Evolutionary conservation across 2,888 invertebrate genomes (phyloP), one percentile per base, ranked within the genome.

Genomic region (Phlogophora meticulosa): DNA sequence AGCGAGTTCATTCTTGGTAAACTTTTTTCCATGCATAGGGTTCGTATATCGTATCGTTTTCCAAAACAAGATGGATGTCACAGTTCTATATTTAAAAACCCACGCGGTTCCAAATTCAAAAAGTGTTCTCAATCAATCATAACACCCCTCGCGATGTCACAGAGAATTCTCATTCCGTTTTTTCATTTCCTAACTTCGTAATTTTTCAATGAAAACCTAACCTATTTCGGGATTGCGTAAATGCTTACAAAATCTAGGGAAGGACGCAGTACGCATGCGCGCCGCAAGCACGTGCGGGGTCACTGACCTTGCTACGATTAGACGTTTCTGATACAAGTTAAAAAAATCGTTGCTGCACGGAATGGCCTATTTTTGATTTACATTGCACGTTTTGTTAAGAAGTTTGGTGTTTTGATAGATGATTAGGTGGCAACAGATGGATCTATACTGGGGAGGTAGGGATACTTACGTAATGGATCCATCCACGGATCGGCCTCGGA

Each of bases 231-330:
- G 15, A 46, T 73, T 51, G 53, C 45, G 49, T 60, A 71, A 51
- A 36, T 40, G 40, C 49, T 60, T 5, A 52, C 49, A 9, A 59
- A 59, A 56, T 66, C 74, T 78, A 57, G 77, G 72, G 62, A 62
- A 66, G 43, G 10, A 22, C 24, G 38, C 9, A 11, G 0, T 60
- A 60, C 81, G 82, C 83, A 79, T 60, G 82, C 81, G 79, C 59
- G 53, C 4, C 15, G 32, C 1, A 10, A 76, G 59, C 82, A 83
- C 82, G 83, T 82, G 82, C 53, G 42, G 61, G 82, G 76, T 82
- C 74, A 72, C 56, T 62, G 78, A 71, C 76, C 82, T 75, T 76
- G 49, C 46, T 15, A n/a, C 70, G 69, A 72, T 71, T 62, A 76
- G 46, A 70, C 69, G 42, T 52, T 78, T 74, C 15, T 51, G 51